Evolutionary conservation across 92 coral and sea anemone genomes (phyloP), one percentile per base, ranked within the genome.

Genomic region (Palythoa caribaeorum): DNA sequence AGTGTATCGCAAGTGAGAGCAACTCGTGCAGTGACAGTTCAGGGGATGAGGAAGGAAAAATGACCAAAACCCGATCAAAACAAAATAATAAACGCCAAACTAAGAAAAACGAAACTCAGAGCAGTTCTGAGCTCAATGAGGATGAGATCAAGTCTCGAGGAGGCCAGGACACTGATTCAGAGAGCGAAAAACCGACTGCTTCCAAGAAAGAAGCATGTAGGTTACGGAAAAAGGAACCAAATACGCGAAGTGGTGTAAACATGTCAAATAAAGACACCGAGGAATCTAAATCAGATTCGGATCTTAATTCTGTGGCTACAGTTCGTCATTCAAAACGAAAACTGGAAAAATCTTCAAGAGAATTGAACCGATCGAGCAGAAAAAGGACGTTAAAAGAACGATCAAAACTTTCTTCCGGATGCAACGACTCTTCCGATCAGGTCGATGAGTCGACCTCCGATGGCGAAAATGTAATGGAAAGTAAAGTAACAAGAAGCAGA

Each of bases 11-110:
- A 36, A 88, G 83, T 8, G 98, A 93, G 44, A 93, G 90, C 47
- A 87, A 94, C 72, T 95, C 98, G 38, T 94, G 91, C 38, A 87
- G 90, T 88, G 98, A 95, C 71, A 93, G 94, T 70, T 83, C 96
- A 0, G 98, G 92, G 19, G 94, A 79, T 90, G 96, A 65, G 87
- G 88, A 40, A 81, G 87, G 60, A 13, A 84, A 78, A 71, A 84
- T 35, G 72, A 74, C 16, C 79, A 91, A 54, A 38, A 38, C 78
- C 35, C 73, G 38, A 40, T 91, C 73, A 81, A 77, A 35, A 63
- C 57, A 59, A 73, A 72, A 57, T 21, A 9, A 35, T 10, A 47
- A 84, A 9, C 68, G 88, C 14, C 80, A 16, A 7, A 40, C 87
- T 39, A 85, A 85, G 38, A 88, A 50, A 39, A 28, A 40, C 62